Base-by-base conservation (phyloP, 2,797 vertebrate genomes). In the Coracias cyanogaster region DNA sequence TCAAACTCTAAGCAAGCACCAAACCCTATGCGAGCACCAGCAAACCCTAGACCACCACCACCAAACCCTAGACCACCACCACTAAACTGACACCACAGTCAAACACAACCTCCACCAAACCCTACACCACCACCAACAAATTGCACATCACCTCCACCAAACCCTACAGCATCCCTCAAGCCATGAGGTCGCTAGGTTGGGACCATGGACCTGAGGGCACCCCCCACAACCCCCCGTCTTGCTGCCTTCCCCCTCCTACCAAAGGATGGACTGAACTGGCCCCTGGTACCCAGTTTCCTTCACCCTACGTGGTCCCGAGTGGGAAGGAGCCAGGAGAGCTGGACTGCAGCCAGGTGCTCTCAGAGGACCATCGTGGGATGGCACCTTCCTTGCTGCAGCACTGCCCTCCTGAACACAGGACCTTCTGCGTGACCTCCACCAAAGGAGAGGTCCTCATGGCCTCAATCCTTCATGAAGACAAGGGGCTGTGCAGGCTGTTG, bases 401-500 rank as follows among this genome's bases (percentile, higher is more conserved):
- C 2, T 52, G 7, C 70, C 39, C 17, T 64, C 14, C 16, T 2
- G 3, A 48, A 41, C 25, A 10, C 7, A 72, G 55, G 77, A 86
- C n/a, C 19, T 5, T 0, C 12, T 18, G 45, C 3, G 0, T 35
- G 61, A 26, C 52, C 37, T 18, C 17, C 3, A 0, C n/a, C 7
- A 20, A 7, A 57, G 78, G 29, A 67, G 11, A 29, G 21, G 9
- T 7, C 0, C 41, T 69, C 26, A 26, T 2, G 15, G 45, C 13
- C 55, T 64, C 51, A 22, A 0, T 17, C 55, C 52, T 28, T 9
- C 13, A 7, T 0, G 64, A 76, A 5, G 19, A n/a, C 10, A 6
- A 1, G 8, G 46, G 33, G 31, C 37, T n/a, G 39, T 37, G 74
- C 15, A 31, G 54, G 37, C 31, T 3, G 1, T 28, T 0, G 1